Conservation (phyloP, 2,113 vertebrate species). For the Enhydra lutris region DNA sequence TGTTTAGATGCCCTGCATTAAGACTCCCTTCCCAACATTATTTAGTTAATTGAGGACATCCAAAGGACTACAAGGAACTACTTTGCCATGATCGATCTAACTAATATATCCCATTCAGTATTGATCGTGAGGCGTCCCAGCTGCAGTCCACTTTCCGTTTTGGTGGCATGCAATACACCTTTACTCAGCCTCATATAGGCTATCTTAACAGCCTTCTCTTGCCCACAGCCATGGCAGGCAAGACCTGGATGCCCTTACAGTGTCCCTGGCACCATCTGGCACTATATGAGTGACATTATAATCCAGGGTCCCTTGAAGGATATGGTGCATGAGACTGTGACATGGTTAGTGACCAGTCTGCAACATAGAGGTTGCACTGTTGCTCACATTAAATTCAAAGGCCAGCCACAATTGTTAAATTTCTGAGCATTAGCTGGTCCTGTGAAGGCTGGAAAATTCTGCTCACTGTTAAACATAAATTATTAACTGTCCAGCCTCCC, state of each 20-base stretch:
- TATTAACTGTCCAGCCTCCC: neutral
- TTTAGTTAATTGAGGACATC: neutral
- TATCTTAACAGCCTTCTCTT: neutral
- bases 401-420: neutral
- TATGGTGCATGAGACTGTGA: neutral
- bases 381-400: neutral
- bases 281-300: neutral
- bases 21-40: neutral
- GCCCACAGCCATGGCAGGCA: neutral
- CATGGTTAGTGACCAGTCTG: neutral
- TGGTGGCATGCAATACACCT: neutral
- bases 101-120: neutral
- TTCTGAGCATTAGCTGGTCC: neutral
- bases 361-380: neutral
- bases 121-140: neutral
- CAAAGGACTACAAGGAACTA: neutral
- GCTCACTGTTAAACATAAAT: neutral
- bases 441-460: neutral
- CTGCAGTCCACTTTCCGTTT: neutral
- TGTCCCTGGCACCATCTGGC: neutral
- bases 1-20: neutral
- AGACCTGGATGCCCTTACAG: neutral
- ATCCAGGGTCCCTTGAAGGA: neutral
- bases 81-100: neutral
- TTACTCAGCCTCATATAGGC: neutral